Percentiles rank a stretch among this genome's conserved stretches.
Conservation (phyloP, 2,888 invertebrate species). For the Sinotaia quadrata region DNA sequence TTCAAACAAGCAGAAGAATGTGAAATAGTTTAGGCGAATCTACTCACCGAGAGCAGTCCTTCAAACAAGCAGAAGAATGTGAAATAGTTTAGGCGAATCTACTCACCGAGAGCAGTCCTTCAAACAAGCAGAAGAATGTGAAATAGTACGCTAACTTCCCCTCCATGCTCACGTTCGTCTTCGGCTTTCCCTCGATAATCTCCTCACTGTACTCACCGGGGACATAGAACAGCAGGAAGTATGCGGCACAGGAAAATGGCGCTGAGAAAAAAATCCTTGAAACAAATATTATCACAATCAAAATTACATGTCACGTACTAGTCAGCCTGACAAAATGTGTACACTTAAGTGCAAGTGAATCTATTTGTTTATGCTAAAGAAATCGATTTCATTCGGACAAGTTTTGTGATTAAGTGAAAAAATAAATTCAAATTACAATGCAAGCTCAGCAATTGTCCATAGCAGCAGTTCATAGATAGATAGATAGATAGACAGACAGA, state of each 20-base stretch:
- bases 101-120: slow-evolving; percentile 59
- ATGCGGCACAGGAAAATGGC: slow-evolving; percentile 58
- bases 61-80: slow-evolving; percentile 60
- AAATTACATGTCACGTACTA: too few relatives aligned
- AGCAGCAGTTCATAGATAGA: too few relatives aligned
- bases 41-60: slow-evolving; percentile 57
- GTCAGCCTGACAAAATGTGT: too few relatives aligned
- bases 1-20: slow-evolving; percentile 60
- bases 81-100: slow-evolving; percentile 40
- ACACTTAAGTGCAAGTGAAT: too few relatives aligned
- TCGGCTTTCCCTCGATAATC: background rate
- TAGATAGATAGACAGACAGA: too few relatives aligned
- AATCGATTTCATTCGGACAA: too few relatives aligned
- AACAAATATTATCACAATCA: too few relatives aligned
- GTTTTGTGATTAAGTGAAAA: too few relatives aligned
- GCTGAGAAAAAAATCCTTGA: slow-evolving; percentile 61
- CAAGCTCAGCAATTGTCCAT: too few relatives aligned
- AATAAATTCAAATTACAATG: too few relatives aligned
- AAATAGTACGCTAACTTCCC: slow-evolving; percentile 63
- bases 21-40: slow-evolving; percentile 40
- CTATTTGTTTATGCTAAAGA: too few relatives aligned
- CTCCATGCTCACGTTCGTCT: slow-evolving; percentile 49
- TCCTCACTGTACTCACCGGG: slow-evolving; percentile 37
- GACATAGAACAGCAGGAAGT: slow-evolving; percentile 64
- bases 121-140: slow-evolving; percentile 58